A percentile compares a stretch with the other conserved stretches of the same genome.
These are phyloP conservation scores for Limosa lapponica DNA, from an alignment of 2,797 vertebrate genomes.

Conservation along the genomic window DNA sequence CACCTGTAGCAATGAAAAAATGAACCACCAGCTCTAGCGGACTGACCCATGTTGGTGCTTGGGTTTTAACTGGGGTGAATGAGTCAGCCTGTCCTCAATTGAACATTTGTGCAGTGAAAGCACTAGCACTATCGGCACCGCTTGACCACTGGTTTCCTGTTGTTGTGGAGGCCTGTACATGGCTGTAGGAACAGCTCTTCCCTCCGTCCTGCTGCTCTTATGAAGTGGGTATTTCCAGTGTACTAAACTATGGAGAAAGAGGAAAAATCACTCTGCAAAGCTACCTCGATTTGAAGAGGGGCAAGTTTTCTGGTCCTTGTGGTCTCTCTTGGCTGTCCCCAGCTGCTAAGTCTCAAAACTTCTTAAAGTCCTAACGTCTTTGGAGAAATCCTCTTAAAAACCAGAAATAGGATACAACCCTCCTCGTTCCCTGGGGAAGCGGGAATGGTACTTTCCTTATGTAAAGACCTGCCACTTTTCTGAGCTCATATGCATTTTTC, in stretches of 20 bases:
- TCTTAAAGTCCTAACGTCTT: background rate
- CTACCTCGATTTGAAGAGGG: background rate
- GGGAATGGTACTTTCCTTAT: background rate
- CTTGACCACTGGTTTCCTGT: background rate
- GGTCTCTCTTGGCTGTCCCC: background rate
- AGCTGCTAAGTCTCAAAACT: background rate
- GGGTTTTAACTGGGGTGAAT: background rate
- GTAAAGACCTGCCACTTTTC: background rate
- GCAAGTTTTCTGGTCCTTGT: background rate
- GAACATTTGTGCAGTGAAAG: background rate
- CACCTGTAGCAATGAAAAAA: background rate
- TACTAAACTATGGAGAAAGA: background rate
- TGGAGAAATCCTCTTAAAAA: background rate
- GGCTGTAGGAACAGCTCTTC: background rate
- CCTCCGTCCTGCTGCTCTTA: background rate
- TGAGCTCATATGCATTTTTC: rapidly evolving
- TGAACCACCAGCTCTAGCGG: background rate
- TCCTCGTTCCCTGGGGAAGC: background rate
- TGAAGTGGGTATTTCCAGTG: rapidly evolving
- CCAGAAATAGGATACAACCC: background rate
- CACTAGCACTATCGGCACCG: rapidly evolving
- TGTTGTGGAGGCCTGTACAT: background rate
- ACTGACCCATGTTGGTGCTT: background rate
- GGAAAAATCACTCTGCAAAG: background rate
- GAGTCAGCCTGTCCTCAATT: background rate